Evolutionary conservation across 2,888 invertebrate species (phyloP), one percentile per base, ranked within the genome.

Genomic region (Rhodophaea formosa): DNA sequence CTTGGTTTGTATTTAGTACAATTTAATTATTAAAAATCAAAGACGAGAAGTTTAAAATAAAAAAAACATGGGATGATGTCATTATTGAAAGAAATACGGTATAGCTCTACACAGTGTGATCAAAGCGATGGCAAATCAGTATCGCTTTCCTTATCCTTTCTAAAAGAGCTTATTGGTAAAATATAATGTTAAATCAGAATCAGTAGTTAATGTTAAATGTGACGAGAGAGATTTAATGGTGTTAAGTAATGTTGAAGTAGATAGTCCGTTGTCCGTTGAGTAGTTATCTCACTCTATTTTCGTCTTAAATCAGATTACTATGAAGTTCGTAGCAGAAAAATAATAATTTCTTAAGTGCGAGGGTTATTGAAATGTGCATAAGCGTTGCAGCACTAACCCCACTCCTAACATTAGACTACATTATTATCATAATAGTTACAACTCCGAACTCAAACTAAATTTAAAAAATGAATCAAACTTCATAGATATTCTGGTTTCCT

Each of bases 111-210:
- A 39, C 10, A 39, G 39, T 39, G 39, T 8, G 10, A 7, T 30
- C 30, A 10, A 35, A 6, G 0, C 39, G 2, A 39, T 8, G 10
- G 8, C 5, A 39, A 39, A 10, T 12, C n/a, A 3, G 35, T 10
- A 30, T 12, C 2, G 7, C n/a, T 8, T n/a, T 42, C 16, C 43
- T n/a, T 43, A n/a, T 30, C 43, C 10, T 30, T 23, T 44, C 10
- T 30, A 30, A 42, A 53, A 30, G 54, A 55, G 54, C 57, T 59
- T 59, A 58, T 51, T 51, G 54, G 59, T 54, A 54, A 58, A 47
- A 45, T 53, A 29, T 45, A 42, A 52, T 52, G 52, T 51, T 43
- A 52, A 47, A 8, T 32, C n/a, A 45, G n/a, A 29, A 52, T 14
- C 17, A 17, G 32, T 51, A 51, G 45, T 57, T 44, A 14, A 44